These are phyloP conservation scores for Calliphora vomitoria DNA, from an alignment of 2,888 invertebrate genomes.

Conservation along the genomic window DNA sequence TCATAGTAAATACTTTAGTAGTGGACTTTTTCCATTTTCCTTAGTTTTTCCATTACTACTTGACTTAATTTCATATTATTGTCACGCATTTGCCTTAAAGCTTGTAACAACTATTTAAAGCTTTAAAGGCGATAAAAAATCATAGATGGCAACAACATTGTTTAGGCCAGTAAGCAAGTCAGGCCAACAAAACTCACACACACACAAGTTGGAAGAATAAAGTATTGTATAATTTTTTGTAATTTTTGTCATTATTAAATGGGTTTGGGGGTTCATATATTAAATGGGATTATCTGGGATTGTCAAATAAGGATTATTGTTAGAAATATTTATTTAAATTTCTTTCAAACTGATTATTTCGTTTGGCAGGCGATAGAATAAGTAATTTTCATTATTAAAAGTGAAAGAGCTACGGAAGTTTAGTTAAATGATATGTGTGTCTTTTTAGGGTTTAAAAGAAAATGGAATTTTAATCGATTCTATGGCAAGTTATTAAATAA, in stretches of 20 bases:
- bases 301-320: slow-evolving; percentile 51
- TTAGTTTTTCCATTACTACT: slow-evolving; percentile 15
- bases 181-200: too few relatives aligned
- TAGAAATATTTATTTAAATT: slow-evolving; percentile 52
- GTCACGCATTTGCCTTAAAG: slow-evolving; percentile 64
- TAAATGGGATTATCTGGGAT: slow-evolving; percentile 48
- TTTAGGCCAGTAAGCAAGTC: too few relatives aligned
- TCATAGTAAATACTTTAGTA: neutral
- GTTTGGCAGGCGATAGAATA: neutral
- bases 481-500: too few relatives aligned
- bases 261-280: slow-evolving; percentile 13
- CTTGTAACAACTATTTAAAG: slow-evolving; percentile 34
- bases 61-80: slow-evolving; percentile 60
- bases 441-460: too few relatives aligned
- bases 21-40: neutral
- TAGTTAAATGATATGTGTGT: too few relatives aligned
- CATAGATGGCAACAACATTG: slow-evolving; percentile 8
- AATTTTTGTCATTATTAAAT: neutral
- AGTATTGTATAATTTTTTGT: too few relatives aligned
- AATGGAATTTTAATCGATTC: too few relatives aligned
- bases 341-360: neutral
- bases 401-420: neutral
- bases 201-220: neutral
- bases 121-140: slow-evolving; percentile 18
- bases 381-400: slow-evolving; percentile 3